phyloP scores from a whole-genome alignment of 1,140 invertebrate species.

The Philaenus spumarius region DNA sequence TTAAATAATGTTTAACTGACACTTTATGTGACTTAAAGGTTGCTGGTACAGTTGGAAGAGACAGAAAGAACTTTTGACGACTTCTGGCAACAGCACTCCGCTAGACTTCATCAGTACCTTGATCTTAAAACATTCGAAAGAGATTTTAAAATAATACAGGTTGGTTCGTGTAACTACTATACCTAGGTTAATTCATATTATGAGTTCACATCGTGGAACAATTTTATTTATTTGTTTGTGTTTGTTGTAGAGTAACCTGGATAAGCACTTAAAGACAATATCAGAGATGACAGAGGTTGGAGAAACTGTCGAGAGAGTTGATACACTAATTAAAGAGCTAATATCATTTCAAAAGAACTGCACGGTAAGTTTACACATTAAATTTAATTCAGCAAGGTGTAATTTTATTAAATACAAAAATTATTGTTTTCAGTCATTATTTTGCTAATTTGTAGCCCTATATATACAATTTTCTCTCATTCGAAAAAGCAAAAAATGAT shows the following conservation, averaged over 20 bases:
- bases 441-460: too few species aligned
- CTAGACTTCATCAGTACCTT: slow-evolving; percentile 79
- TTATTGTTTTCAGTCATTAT: too few species aligned
- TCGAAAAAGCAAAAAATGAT: too few species aligned
- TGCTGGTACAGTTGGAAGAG: slow-evolving; percentile 91
- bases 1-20: too few species aligned
- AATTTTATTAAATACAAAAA: too few species aligned
- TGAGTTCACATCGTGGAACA: not conserved
- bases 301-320: slow-evolving; percentile 70
- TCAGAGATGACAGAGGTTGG: slow-evolving; percentile 80
- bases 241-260: slow-evolving; percentile 50
- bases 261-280: slow-evolving; percentile 62
- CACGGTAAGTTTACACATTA: slow-evolving; percentile 52
- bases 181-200: not conserved
- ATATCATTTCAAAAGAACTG: slow-evolving; percentile 68
- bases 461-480: too few species aligned
- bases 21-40: slow-evolving; percentile 46
- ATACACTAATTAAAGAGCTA: slow-evolving; percentile 68
- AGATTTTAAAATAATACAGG: slow-evolving; percentile 74
- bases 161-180: slow-evolving; percentile 24
- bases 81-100: slow-evolving; percentile 88
- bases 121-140: slow-evolving; percentile 85
- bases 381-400: too few species aligned
- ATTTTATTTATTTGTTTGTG: slow-evolving; percentile 18
- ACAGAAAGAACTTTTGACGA: slow-evolving; percentile 89